Percentiles rank a stretch among this genome's conserved stretches.
These are phyloP conservation scores for Pipistrellus pipistrellus DNA, from an alignment of 2,797 vertebrate genomes.

Conservation along the genomic window DNA sequence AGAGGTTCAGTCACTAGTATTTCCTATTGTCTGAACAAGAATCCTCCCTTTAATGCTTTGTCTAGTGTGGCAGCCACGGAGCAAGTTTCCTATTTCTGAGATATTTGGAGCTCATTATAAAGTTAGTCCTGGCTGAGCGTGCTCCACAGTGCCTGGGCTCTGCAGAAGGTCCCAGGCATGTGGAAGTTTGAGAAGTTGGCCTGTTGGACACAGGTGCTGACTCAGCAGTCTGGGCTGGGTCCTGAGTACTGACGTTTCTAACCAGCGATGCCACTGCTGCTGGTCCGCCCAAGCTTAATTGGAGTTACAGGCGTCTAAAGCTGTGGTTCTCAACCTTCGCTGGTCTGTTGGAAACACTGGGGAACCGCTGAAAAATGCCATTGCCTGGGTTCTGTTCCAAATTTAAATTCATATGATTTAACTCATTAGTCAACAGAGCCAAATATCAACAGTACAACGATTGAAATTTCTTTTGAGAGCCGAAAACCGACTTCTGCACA, in stretches of 20 bases:
- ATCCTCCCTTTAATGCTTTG: background rate
- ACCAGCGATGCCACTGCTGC: background rate
- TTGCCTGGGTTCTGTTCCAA: background rate
- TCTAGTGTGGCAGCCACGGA: background rate
- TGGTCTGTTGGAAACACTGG: background rate
- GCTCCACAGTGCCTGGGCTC: background rate
- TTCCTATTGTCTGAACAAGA: background rate
- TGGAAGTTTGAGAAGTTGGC: background rate
- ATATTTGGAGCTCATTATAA: background rate
- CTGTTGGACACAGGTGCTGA: background rate
- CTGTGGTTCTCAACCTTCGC: background rate
- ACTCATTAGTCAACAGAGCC: too few relatives aligned
- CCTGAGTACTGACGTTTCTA: background rate
- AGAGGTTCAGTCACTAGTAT: background rate
- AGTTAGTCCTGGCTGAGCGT: background rate
- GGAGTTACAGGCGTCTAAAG: background rate
- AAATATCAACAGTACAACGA: too few relatives aligned
- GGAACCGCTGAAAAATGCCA: background rate
- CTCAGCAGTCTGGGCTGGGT: background rate
- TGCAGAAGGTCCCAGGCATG: too few relatives aligned
- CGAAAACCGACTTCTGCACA: too few relatives aligned
- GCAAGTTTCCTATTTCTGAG: background rate
- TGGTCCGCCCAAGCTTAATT: background rate
- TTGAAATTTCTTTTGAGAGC: too few relatives aligned
- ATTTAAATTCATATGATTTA: background rate